Percentiles rank a stretch among this genome's conserved stretches.
phyloP scores from a whole-genome alignment of 2,888 invertebrate genomes.

The Phragmatobia fuliginosa region DNA sequence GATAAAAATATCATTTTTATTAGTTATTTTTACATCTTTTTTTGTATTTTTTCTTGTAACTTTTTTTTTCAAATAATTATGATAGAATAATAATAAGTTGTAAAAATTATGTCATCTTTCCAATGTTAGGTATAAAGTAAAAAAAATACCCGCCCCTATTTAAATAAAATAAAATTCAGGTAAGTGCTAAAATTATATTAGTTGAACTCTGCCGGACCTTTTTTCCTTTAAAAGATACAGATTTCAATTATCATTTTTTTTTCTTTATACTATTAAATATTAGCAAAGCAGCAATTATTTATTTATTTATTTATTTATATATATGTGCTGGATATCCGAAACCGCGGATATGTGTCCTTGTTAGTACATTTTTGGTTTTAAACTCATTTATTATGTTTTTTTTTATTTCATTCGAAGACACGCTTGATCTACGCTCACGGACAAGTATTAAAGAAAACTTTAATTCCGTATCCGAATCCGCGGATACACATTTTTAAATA shows the following conservation, averaged over 20 bases:
- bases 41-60: conserved; percentile 22
- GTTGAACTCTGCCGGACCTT: background rate
- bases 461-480: background rate
- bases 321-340: background rate
- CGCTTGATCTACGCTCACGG: too few relatives aligned
- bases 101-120: conserved; percentile 35
- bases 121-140: conserved; percentile 24
- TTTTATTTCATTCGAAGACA: background rate
- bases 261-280: background rate
- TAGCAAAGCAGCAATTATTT: conserved; percentile 3
- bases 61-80: conserved; percentile 18
- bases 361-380: background rate
- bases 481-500: background rate
- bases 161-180: conserved; percentile 16
- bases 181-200: conserved; percentile 19
- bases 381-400: background rate
- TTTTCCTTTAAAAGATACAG: background rate
- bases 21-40: conserved; percentile 29
- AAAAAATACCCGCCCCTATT: conserved; percentile 24
- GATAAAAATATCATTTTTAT: conserved; percentile 9
- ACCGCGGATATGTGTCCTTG: background rate
- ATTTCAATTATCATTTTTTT: too few relatives aligned
- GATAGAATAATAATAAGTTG: conserved; percentile 24
- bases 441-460: background rate
- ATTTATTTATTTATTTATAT: conserved; percentile 6